A percentile compares a stretch with the other conserved stretches of the same genome.
These are phyloP conservation scores for Asarcornis scutulata DNA, from an alignment of 2,113 vertebrate species.

Conservation along the genomic window DNA sequence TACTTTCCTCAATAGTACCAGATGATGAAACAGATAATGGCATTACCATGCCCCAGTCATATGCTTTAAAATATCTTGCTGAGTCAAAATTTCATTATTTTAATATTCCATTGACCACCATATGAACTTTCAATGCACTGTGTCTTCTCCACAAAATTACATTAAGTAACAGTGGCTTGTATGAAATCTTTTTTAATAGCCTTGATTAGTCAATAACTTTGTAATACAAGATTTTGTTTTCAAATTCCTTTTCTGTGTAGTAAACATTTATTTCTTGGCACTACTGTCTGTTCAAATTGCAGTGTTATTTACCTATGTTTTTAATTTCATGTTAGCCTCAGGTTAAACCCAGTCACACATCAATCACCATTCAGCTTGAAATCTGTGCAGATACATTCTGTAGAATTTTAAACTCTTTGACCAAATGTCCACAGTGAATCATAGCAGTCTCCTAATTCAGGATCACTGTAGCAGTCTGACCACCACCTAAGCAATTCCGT, in stretches of 20 bases:
- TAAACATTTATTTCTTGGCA: neutral
- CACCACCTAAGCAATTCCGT: neutral
- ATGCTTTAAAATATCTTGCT: neutral
- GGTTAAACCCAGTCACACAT: neutral
- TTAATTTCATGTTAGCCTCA: neutral
- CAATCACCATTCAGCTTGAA: neutral
- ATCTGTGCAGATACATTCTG: neutral
- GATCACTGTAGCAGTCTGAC: neutral
- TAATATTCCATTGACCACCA: conserved; percentile 4
- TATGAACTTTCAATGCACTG: neutral
- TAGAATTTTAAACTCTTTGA: neutral
- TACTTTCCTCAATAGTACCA: neutral
- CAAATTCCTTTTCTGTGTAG: neutral
- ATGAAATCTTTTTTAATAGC: neutral
- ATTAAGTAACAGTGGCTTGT: neutral
- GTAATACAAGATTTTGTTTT: neutral
- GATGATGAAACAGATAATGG: conserved; percentile 11
- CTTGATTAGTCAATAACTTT: neutral
- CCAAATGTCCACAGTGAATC: neutral
- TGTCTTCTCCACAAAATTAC: neutral
- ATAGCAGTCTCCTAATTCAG: neutral
- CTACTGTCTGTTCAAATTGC: neutral
- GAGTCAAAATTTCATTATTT: conserved; percentile 42
- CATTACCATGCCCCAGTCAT: neutral
- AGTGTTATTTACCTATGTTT: neutral